phyloP scores from a whole-genome alignment of 2,888 invertebrate species.

The Euspilapteryx auroguttella region DNA sequence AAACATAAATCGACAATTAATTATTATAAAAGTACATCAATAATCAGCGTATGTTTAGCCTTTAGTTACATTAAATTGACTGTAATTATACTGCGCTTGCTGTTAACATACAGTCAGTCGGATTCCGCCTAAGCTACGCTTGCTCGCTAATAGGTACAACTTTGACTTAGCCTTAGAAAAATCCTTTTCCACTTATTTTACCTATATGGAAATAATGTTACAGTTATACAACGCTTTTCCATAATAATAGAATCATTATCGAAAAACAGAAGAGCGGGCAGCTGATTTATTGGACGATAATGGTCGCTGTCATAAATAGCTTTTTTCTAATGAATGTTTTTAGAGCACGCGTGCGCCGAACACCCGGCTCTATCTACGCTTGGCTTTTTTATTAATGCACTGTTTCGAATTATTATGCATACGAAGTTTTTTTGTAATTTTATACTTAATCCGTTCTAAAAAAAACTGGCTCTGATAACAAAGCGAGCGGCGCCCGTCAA shows the following conservation, averaged over 20 bases:
- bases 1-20: too few relatives aligned
- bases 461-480: background rate
- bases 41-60: too few relatives aligned
- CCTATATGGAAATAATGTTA: constrained; percentile 38
- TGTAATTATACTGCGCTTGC: too few relatives aligned
- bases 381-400: constrained; percentile 39
- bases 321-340: constrained; percentile 52
- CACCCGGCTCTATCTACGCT: constrained; percentile 26
- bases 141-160: too few relatives aligned
- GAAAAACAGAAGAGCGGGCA: constrained; percentile 62
- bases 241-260: constrained; percentile 63
- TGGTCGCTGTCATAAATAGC: constrained; percentile 59
- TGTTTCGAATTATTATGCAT: constrained; percentile 36
- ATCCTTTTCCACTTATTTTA: constrained; percentile 20
- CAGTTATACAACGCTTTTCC: constrained; percentile 61
- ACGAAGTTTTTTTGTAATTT: constrained; percentile 13
- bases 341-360: constrained; percentile 22
- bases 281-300: constrained; percentile 62
- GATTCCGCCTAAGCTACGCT: too few relatives aligned
- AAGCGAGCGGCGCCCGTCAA: too few relatives aligned
- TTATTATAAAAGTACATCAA: too few relatives aligned
- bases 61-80: too few relatives aligned
- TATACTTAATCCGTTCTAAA: background rate
- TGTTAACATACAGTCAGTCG: too few relatives aligned
- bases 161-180: constrained; percentile 7